These are phyloP conservation scores for Nibea coibor DNA, from an alignment of 2,113 vertebrate species.

Conservation along the genomic window DNA sequence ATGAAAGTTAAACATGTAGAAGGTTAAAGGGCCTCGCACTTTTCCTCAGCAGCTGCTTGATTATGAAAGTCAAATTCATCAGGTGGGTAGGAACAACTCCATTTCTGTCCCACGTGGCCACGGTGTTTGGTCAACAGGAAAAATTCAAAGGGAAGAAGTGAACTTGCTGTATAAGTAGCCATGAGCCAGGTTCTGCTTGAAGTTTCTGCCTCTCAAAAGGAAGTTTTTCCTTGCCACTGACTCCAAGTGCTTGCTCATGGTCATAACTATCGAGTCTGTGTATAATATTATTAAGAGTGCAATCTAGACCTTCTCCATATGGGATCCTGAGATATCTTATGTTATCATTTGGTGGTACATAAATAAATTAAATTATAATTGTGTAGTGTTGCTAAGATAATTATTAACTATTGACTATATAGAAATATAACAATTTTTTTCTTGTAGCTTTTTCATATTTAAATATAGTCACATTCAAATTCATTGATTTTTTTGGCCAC, in stretches of 20 bases:
- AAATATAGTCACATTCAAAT: neutral
- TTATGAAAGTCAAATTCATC: neutral
- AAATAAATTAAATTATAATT: neutral
- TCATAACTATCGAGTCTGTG: too few relatives aligned
- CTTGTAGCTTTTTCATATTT: neutral
- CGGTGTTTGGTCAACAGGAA: neutral
- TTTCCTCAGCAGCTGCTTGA: neutral
- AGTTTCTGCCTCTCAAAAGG: too few relatives aligned
- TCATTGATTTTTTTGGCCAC: neutral
- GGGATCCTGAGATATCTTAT: too few relatives aligned
- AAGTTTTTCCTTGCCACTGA: too few relatives aligned
- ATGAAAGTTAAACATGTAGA: too few relatives aligned
- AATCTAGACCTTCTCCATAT: too few relatives aligned
- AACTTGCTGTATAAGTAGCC: neutral
- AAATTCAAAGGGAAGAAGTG: neutral
- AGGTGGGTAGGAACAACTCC: neutral
- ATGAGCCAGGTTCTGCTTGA: too few relatives aligned
- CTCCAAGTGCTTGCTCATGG: too few relatives aligned
- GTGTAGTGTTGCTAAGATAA: neutral
- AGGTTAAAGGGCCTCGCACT: neutral
- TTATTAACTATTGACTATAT: neutral
- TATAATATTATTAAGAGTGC: too few relatives aligned
- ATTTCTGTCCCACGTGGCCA: neutral
- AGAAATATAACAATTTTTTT: neutral
- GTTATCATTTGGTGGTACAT: too few relatives aligned